Conservation (phyloP, 37 sponge, comb jelly and placozoan species). For the Sycon ciliatum region DNA sequence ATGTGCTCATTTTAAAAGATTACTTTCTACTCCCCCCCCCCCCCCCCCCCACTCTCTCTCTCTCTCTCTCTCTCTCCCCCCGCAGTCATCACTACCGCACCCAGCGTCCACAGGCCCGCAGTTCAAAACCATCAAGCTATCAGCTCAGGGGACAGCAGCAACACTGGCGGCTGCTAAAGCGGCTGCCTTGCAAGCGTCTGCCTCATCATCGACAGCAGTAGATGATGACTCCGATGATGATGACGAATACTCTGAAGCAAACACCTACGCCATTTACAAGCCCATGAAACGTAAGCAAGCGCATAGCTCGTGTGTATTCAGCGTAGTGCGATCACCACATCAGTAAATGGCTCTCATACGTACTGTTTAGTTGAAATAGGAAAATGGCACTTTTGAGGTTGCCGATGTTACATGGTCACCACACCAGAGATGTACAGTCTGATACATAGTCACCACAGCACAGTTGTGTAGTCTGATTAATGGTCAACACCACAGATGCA, state of each 20-base stretch:
- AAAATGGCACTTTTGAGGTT: not conserved
- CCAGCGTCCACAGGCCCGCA: too few relatives aligned
- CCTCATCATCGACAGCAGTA: not conserved
- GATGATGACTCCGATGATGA: conserved; percentile 57
- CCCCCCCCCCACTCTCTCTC: too few relatives aligned
- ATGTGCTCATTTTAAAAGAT: too few relatives aligned
- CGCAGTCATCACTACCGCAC: too few relatives aligned
- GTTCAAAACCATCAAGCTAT: too few relatives aligned
- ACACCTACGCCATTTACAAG: conserved; percentile 67
- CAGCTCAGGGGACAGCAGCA: too few relatives aligned
- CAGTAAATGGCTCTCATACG: not conserved
- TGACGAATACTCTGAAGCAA: conserved; percentile 42
- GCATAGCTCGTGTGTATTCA: too few relatives aligned
- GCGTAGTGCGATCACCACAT: not conserved
- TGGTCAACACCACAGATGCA: too few relatives aligned
- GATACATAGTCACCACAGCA: not conserved
- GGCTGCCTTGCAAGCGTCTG: too few relatives aligned
- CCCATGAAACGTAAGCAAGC: conserved; percentile 67
- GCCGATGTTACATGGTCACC: not conserved
- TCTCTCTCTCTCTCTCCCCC: too few relatives aligned
- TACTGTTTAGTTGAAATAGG: not conserved
- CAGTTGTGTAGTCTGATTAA: not conserved
- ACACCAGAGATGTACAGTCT: not conserved
- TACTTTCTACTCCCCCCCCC: too few relatives aligned
- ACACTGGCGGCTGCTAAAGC: not conserved